Percentiles rank a stretch among this genome's conserved stretches.
phyloP scores from a whole-genome alignment of 1,140 invertebrate species.

The Bradysia coprophila region DNA sequence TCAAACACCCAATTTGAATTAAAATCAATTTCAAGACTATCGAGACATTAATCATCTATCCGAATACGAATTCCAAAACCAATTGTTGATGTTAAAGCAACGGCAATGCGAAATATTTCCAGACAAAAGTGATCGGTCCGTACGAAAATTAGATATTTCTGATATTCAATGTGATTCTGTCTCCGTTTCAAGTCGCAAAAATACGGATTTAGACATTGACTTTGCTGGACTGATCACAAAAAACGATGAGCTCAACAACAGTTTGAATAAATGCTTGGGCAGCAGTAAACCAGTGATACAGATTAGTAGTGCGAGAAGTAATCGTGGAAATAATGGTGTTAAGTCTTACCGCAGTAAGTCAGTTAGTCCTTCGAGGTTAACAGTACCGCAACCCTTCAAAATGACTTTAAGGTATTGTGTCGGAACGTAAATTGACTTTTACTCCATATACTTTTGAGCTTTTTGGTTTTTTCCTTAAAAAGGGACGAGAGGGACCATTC shows the following conservation, averaged over 20 bases:
- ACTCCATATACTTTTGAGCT: not conserved
- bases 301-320: not conserved
- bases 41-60: conserved; percentile 20
- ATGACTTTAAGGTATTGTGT: not conserved
- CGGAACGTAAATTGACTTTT: not conserved
- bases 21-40: conserved; percentile 11
- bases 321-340: too few relatives aligned
- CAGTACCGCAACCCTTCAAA: not conserved
- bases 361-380: not conserved
- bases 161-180: not conserved
- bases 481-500: not conserved
- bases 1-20: not conserved
- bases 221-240: not conserved
- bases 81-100: conserved; percentile 14
- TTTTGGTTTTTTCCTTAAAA: not conserved
- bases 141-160: not conserved
- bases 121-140: not conserved
- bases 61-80: conserved; percentile 17
- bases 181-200: too few relatives aligned
- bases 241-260: not conserved
- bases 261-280: not conserved
- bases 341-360: not conserved
- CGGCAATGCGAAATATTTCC: not conserved
- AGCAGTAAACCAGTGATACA: not conserved
- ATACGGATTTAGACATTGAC: too few relatives aligned